These are phyloP conservation scores for Zaprionus ghesquierei DNA, from an alignment of 1,140 invertebrate species.

Conservation along the genomic window DNA sequence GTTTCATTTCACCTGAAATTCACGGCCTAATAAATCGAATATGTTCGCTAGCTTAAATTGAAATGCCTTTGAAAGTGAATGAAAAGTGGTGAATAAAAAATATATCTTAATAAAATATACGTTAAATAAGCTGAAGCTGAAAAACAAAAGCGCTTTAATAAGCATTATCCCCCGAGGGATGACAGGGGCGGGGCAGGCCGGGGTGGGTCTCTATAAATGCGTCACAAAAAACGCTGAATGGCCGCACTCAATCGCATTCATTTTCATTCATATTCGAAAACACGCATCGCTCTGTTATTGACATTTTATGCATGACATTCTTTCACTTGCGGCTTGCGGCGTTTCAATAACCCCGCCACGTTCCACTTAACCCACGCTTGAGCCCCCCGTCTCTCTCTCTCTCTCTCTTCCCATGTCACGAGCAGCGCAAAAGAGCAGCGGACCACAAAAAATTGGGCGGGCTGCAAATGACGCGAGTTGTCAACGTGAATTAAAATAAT, in stretches of 20 bases:
- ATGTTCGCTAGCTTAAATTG: not conserved
- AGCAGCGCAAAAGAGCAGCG: constrained; percentile 46
- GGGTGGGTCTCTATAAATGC: not conserved
- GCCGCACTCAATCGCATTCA: constrained; percentile 9
- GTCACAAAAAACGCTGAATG: constrained; percentile 1
- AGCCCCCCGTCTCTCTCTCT: not conserved
- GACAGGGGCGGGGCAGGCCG: not conserved
- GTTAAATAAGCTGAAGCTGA: not conserved
- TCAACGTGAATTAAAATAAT: constrained; percentile 79
- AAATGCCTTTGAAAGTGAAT: not conserved
- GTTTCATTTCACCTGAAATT: not conserved
- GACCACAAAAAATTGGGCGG: constrained; percentile 43
- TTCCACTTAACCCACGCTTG: not conserved
- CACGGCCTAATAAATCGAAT: not conserved
- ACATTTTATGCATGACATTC: constrained; percentile 74
- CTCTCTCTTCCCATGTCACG: constrained; percentile 57
- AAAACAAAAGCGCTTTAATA: constrained; percentile 10
- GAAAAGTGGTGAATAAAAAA: not conserved
- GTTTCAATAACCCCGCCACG: constrained; percentile 7
- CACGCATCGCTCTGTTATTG: constrained; percentile 59
- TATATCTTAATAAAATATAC: not conserved
- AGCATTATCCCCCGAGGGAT: not conserved
- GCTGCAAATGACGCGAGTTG: constrained; percentile 75
- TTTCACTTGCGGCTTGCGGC: constrained; percentile 37
- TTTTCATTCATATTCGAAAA: constrained; percentile 48